Evolutionary conservation across 2,113 vertebrate genomes (phyloP), one percentile per base, ranked within the genome.

Genomic region (Acanthochromis polyacanthus): DNA sequence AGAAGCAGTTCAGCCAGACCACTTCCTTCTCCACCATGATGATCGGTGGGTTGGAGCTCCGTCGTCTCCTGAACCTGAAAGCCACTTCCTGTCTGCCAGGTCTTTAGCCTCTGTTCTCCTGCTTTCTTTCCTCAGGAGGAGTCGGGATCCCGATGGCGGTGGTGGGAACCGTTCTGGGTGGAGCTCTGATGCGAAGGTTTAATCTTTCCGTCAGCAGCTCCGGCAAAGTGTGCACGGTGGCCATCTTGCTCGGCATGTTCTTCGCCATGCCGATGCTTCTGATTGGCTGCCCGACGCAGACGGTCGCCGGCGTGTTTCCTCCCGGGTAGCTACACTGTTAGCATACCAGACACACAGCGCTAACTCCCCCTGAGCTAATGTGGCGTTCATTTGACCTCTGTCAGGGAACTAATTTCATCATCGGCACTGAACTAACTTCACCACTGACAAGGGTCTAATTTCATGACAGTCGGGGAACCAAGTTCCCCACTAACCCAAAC

Each of bases 211-310:
- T 96, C 10, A 32, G 22, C 23, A 90, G 87, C 0, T 95, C 96
- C 14, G 91, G 93, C 0, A 50, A 58, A 65, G 77, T 99, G 78
- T 97, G 97, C 8, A 61, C 94, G 0, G 9, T 78, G 0, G 93
- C 93, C 16, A 76, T 95, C 50, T 30, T 96, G 4, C 15, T 94
- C 1, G 93, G 95, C 53, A 16, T 96, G 1, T 15, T 96, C 0
- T 1, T 90, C 0, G 89, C 94, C 8, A 1, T 94, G 0, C 97
- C 98, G 0, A 94, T 99, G 69, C 85, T 98, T 71, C 92, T 98
- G 88, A 82, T 98, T 0, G 97, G 98, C 83, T 99, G 98, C 72
- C 72, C 96, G 8, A 96, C 96, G 0, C 96, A 97, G 86, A 82
- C 2, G 1, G 86, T 99, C 0, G 91, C 86, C 0, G 96, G 93